Evolutionary conservation across 2,888 invertebrate genomes (phyloP).

Genomic region (Megalurothrips usitatus): DNA sequence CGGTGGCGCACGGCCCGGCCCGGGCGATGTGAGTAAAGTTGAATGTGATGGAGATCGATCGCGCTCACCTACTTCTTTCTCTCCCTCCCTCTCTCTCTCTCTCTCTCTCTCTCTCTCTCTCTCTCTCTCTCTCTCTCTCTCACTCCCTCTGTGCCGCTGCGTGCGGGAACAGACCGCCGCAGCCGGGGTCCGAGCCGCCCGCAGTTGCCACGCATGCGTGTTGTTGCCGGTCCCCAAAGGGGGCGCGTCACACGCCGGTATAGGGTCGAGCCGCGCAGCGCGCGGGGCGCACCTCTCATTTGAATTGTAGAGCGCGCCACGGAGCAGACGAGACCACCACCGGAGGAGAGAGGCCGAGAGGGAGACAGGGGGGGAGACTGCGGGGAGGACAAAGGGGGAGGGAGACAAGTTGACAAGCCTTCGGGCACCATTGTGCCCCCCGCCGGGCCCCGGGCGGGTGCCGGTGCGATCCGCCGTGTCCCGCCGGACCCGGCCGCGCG

Average conservation of each 20-base stretch:
- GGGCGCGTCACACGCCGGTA: not conserved
- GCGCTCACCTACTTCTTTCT: not conserved
- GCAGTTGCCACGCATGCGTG: too few relatives aligned
- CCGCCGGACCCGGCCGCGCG: too few relatives aligned
- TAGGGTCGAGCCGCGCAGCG: not conserved
- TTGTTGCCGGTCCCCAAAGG: not conserved
- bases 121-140: too few relatives aligned
- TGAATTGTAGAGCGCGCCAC: not conserved
- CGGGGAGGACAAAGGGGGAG: not conserved
- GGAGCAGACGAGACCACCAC: not conserved
- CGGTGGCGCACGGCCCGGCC: not conserved
- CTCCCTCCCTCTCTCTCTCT: too few relatives aligned
- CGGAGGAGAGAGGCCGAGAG: not conserved
- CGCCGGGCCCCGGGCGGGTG: too few relatives aligned
- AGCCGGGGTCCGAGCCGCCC: too few relatives aligned
- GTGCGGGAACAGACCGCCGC: too few relatives aligned
- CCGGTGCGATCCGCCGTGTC: too few relatives aligned
- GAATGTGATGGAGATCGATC: slow-evolving; percentile 13
- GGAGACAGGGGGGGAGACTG: not conserved
- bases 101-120: too few relatives aligned
- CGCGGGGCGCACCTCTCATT: not conserved
- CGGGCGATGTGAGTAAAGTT: slow-evolving; percentile 12
- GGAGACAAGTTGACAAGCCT: not conserved
- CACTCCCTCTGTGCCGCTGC: too few relatives aligned
- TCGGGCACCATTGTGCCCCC: not conserved